A percentile compares a stretch with the other conserved stretches of the same genome.
phyloP scores from a whole-genome alignment of 2,797 vertebrate species.

The Anolis apletophallus region DNA sequence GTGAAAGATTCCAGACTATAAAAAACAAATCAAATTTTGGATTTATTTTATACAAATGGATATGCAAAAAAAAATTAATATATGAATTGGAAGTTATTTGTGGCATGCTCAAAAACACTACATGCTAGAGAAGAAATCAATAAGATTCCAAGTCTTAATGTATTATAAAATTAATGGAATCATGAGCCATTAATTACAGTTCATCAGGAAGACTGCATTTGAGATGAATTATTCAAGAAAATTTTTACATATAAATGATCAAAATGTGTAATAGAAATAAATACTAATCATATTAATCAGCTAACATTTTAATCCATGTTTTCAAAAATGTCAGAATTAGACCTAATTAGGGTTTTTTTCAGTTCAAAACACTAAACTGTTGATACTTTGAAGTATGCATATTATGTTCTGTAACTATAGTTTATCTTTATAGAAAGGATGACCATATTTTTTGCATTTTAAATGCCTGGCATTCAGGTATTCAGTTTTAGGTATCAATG shows the following conservation, averaged over 20 bases:
- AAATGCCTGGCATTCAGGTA: not conserved
- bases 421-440: not conserved
- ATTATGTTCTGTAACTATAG: not conserved
- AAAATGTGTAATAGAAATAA: conserved; percentile 33
- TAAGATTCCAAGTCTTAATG: conserved; percentile 20
- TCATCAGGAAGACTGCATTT: conserved; percentile 42
- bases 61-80: not conserved
- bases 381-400: not conserved
- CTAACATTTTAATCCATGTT: conserved; percentile 23
- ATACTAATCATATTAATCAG: conserved; percentile 38
- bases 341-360: conserved; percentile 27
- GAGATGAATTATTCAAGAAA: conserved; percentile 57
- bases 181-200: not conserved
- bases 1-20: not conserved
- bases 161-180: conserved; percentile 29
- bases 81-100: not conserved
- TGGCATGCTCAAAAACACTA: not conserved
- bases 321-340: conserved; percentile 42
- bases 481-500: not conserved
- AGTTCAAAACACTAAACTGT: conserved; percentile 23
- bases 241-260: conserved; percentile 58
- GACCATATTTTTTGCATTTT: not conserved
- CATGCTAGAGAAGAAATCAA: conserved; percentile 39
- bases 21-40: not conserved
- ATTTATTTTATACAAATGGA: not conserved